Base-by-base conservation (phyloP, 2,888 invertebrate species). In the Tuberolachnus salignus region DNA sequence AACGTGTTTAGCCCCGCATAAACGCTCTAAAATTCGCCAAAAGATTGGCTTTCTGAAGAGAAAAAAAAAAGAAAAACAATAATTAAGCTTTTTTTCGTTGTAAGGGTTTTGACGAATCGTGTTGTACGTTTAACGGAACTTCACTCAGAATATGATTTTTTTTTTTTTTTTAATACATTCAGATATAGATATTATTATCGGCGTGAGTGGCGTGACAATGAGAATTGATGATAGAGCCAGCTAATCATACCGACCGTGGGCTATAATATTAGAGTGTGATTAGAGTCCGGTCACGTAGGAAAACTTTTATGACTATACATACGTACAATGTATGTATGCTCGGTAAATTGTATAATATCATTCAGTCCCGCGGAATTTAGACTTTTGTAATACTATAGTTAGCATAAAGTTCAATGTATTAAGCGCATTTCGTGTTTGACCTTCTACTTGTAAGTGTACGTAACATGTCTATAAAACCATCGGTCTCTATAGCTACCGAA, bases 271-370 rank as follows among this genome's bases (percentile, higher is more conserved):
- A 55, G 55, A 55, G 44, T 34, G 3, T 34, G 23, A 53, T 10
- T 44, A 13, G 53, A 64, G 64, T 74, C 53, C 46, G 44, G 74
- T 63, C 55, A 74, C 63, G 74, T 74, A 44, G 64, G 64, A 46
- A 66, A 74, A 74, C 66, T 44, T 3, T 34, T 34, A 34, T 34
- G 34, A 34, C 3, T 34, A 34, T 34, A 34, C 6, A 34, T 34
- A 34, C 34, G 6, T n/a, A 34, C 34, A 34, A 34, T 34, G 6
- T 6, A 34, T 46, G 74, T 64, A 44, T 64, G 44, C 53, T 23
- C 42, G 53, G 21, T 74, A 55, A 64, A 66, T 74, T 74, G 55
- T 6, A 34, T 34, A 55, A 53, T n/a, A 55, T 64, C 53, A 66
- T 74, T 74, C 74, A 74, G 63, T 2, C n/a, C 4, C 19, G n/a